Evolutionary conservation across 2,797 vertebrate species (phyloP).

Genomic region (Rhabdomys pumilio): DNA sequence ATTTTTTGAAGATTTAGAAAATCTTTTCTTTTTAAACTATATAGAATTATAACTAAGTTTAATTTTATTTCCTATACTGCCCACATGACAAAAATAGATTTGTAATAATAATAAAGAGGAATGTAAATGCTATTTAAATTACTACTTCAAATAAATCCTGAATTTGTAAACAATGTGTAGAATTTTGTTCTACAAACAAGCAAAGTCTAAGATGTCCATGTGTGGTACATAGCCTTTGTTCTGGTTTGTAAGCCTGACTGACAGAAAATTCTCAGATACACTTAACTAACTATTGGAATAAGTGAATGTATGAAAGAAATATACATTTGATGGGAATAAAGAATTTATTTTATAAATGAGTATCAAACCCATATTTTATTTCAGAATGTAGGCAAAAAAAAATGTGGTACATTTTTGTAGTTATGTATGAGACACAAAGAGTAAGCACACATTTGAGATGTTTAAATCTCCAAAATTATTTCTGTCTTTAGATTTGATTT

Average conservation of each 20-base stretch:
- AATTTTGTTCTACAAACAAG: not conserved
- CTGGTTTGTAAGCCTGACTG: not conserved
- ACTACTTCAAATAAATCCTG: not conserved
- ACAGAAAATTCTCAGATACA: not conserved
- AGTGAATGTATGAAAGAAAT: not conserved
- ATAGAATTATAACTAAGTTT: not conserved
- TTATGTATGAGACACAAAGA: not conserved
- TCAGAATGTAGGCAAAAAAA: not conserved
- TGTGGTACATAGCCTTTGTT: rapidly evolving
- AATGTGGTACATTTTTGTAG: not conserved
- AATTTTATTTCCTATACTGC: not conserved
- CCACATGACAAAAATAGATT: not conserved
- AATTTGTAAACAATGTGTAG: not conserved
- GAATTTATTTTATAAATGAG: not conserved
- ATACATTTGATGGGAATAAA: not conserved
- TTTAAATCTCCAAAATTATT: not conserved
- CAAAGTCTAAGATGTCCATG: not conserved
- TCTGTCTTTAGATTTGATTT: not conserved
- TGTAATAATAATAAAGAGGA: not conserved
- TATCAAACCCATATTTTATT: slow-evolving; percentile 34
- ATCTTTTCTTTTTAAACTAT: not conserved
- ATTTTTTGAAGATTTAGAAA: not conserved
- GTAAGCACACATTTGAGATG: not conserved
- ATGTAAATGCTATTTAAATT: not conserved
- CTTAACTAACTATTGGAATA: not conserved